Evolutionary conservation across 2,113 vertebrate species (phyloP).

Genomic region (Tachysurus vachellii): DNA sequence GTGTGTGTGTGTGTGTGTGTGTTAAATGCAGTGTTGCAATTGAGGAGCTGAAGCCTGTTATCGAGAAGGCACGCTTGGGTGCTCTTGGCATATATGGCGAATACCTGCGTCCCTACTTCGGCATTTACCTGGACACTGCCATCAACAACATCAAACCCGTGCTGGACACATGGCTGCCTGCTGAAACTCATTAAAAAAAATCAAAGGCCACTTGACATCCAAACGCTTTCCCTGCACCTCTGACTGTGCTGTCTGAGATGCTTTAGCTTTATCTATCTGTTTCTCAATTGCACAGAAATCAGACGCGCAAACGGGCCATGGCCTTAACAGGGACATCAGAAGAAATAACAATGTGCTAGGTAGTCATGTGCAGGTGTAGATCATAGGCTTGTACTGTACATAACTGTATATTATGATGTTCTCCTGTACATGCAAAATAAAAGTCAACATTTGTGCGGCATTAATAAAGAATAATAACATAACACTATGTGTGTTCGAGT

Average conservation of each 20-base stretch:
- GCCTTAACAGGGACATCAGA: conserved; percentile 13
- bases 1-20: conserved; percentile 5
- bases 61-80: conserved; percentile 59
- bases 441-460: conserved; percentile 19
- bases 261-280: conserved; percentile 9
- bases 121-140: conserved; percentile 46
- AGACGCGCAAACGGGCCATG: neutral
- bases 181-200: conserved; percentile 29
- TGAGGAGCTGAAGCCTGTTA: conserved; percentile 54
- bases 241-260: neutral
- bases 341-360: conserved; percentile 13
- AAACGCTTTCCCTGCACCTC: neutral
- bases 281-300: neutral
- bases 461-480: conserved; percentile 33
- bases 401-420: conserved; percentile 50
- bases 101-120: conserved; percentile 61
- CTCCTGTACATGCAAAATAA: conserved; percentile 35
- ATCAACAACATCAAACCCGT: conserved; percentile 56
- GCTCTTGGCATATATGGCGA: conserved; percentile 64
- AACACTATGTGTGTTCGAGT: neutral
- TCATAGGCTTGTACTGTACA: conserved; percentile 44
- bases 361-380: conserved; percentile 29
- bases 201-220: neutral
- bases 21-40: conserved; percentile 57
- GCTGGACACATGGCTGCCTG: conserved; percentile 64